A percentile compares a stretch with the other conserved stretches of the same genome.
These are phyloP conservation scores for Apamea anceps DNA, from an alignment of 2,888 invertebrate genomes.

Conservation along the genomic window DNA sequence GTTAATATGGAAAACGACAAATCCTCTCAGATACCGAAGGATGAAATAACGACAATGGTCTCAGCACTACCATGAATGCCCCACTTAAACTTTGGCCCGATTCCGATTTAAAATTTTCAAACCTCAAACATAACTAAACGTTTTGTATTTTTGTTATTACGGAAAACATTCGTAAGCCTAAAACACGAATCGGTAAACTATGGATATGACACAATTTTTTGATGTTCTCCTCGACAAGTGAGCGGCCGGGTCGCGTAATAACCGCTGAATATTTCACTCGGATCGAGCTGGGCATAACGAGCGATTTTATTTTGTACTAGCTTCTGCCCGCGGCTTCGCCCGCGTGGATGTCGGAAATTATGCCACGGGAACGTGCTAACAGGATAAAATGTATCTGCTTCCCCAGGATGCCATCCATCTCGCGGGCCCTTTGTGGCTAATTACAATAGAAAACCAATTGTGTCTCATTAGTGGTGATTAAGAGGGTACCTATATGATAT, in stretches of 20 bases:
- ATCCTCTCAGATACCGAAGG: background rate
- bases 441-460: too few relatives aligned
- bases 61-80: background rate
- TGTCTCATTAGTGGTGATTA: too few relatives aligned
- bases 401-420: too few relatives aligned
- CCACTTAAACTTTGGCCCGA: conserved; percentile 9
- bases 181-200: conserved; percentile 40
- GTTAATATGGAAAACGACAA: conserved; percentile 3
- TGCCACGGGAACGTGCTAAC: too few relatives aligned
- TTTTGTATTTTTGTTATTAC: conserved; percentile 6
- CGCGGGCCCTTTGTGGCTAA: too few relatives aligned
- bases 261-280: conserved; percentile 57
- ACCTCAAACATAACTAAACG: background rate
- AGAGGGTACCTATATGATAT: too few relatives aligned
- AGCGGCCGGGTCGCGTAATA: conserved; percentile 47
- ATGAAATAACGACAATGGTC: conserved; percentile 10
- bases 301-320: conserved; percentile 71
- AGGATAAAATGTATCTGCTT: too few relatives aligned
- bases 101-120: conserved; percentile 15
- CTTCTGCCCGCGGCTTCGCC: too few relatives aligned
- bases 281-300: conserved; percentile 54
- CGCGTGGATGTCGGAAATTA: too few relatives aligned
- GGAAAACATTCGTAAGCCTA: conserved; percentile 6
- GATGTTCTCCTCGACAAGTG: conserved; percentile 19
- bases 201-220: conserved; percentile 44